Evolutionary conservation across 2,113 vertebrate genomes (phyloP), one percentile per base, ranked within the genome.

Genomic region (Ochotona curzoniae): DNA sequence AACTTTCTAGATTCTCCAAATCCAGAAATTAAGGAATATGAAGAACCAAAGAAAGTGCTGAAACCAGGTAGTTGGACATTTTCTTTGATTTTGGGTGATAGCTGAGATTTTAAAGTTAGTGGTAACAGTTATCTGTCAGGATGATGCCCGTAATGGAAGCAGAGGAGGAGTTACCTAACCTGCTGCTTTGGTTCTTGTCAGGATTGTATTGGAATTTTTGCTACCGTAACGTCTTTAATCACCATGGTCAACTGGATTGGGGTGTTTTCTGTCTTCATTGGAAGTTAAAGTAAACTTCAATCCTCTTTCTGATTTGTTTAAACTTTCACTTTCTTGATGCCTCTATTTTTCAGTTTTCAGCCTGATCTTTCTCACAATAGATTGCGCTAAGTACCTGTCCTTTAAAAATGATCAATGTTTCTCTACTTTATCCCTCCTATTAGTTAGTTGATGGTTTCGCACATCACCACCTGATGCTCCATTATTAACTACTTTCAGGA

Each of bases 11-110:
- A 98, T 35, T 86, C 97, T 95, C 88, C 98, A 78, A 95, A 93
- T 84, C 89, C 97, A 79, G 97, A 98, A 95, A 97, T 96, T 96
- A 98, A 97, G 70, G 97, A 97, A 54, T 95, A 98, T 91, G 97
- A 98, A 96, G 98, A 98, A 26, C 38, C 83, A 84, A 74, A 93
- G 20, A 97, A 98, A 97, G 44, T 97, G 47, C 97, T 69, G 94
- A 98, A 85, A 94, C 95, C 98, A 98, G 98, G 98, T 98, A 98
- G 93, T 73, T 89, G 32, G 57, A 54, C 11, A 0, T 63, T 86
- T 90, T 66, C 44, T 86, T 91, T 82, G 51, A 32, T 89, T 91
- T 93, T 70, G 5, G 30, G 28, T 64, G 49, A 89, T 83, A 54
- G 13, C n/a, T 94, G 66, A 83, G 51, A 83, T 18, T 83, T 86